phyloP scores from a whole-genome alignment of 1,140 invertebrate genomes.

The Dinoponera quadriceps region DNA sequence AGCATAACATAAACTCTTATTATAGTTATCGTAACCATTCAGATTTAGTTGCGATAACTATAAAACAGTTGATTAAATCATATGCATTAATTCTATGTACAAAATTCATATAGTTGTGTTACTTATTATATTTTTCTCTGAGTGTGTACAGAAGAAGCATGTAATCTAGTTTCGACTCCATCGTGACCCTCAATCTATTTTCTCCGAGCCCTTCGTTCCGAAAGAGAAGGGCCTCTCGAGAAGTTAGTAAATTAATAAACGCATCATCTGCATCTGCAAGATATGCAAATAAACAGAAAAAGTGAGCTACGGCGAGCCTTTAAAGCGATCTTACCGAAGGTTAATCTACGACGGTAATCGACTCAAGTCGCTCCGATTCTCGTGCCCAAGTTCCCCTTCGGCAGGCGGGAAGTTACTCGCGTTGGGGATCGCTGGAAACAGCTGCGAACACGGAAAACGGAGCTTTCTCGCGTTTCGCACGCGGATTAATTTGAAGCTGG shows the following conservation, averaged over 20 bases:
- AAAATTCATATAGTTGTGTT: too few species aligned
- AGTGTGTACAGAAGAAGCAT: neutral
- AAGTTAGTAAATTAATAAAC: too few species aligned
- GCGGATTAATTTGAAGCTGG: slow-evolving; percentile 26
- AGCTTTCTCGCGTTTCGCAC: slow-evolving; percentile 13
- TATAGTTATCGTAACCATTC: too few species aligned
- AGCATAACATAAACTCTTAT: too few species aligned
- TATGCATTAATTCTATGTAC: too few species aligned
- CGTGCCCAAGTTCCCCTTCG: neutral
- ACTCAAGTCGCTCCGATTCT: neutral
- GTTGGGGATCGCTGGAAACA: neutral
- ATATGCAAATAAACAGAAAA: too few species aligned
- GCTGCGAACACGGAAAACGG: neutral
- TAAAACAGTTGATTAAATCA: too few species aligned
- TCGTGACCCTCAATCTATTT: neutral
- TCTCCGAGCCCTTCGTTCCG: neutral
- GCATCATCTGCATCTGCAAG: too few species aligned
- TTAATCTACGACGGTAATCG: slow-evolving; percentile 11
- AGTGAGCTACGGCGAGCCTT: too few species aligned
- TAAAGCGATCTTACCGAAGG: neutral
- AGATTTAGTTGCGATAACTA: too few species aligned
- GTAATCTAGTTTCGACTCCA: neutral
- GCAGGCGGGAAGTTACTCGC: neutral
- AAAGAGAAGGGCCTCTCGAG: neutral
- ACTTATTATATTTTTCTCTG: too few species aligned